Base-by-base conservation (phyloP, 2,113 vertebrate species). In the Oreotrochilus melanogaster region DNA sequence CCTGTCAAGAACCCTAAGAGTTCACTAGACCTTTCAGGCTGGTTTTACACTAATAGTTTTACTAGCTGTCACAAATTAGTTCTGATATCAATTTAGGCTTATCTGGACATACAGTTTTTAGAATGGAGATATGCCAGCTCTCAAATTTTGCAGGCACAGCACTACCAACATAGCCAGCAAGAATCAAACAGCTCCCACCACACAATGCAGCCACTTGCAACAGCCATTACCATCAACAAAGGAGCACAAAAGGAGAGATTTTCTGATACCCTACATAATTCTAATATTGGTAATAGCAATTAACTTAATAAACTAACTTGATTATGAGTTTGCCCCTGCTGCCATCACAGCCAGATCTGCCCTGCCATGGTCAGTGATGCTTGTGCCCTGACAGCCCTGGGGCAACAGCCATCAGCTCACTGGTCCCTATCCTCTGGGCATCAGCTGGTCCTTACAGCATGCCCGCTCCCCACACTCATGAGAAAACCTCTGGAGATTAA, bases 331-430 rank as follows among this genome's bases (percentile, higher is more conserved):
- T 86, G 16, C 22, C 4, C 17, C 1, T 0, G 10, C 25, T 51
- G 18, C 30, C 66, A 65, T 7, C 6, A 14, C 15, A 62, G 21
- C 27, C 73, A 72, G 5, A 15, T 86, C 54, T 73, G 25, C 18
- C 19, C 4, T 1, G 2, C 3, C 35, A 27, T 9, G 22, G 10
- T 42, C 50, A 28, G 13, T 10, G 45, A 53, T 7, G 18, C 14
- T 30, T 71, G 33, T 78, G 23, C 13, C 12, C 33, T 75, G 7
- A 4, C 1, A 1, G 37, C 7, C 16, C 62, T 62, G 17, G 28
- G 16, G 24, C 35, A 74, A 8, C 19, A 80, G 9, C 14, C 6
- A 30, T 43, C 0, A 0, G 6, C 22, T 70, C 2, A 3, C 3
- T 2, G 1, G 4, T 69, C 8, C 30, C 13, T 4, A 2, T 57